Conservation (phyloP, 2,888 invertebrate genomes). For the Trissolcus brochymenae region DNA sequence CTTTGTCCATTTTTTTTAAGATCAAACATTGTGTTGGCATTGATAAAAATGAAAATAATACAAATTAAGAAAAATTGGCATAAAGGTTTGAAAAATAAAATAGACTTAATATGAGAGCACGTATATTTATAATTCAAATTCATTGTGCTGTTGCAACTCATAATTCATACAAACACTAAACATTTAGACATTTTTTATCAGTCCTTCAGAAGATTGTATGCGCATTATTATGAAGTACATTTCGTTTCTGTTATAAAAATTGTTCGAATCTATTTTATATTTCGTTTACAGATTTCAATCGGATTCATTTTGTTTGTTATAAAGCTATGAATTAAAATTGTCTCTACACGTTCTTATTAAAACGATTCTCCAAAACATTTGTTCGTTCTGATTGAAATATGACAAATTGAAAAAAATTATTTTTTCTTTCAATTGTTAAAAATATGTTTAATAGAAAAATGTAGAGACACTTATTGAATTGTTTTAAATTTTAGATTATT, state of each 20-base stretch:
- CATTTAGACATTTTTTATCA: slow-evolving; percentile 44
- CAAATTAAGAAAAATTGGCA: background rate
- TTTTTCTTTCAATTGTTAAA: background rate
- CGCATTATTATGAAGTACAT: slow-evolving; percentile 42
- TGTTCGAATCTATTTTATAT: slow-evolving; percentile 26
- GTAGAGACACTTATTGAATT: slow-evolving; percentile 32
- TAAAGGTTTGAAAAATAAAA: background rate
- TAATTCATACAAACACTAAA: slow-evolving; percentile 44
- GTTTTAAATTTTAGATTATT: background rate
- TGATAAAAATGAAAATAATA: background rate
- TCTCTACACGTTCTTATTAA: slow-evolving; percentile 15
- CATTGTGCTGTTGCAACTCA: slow-evolving; percentile 46
- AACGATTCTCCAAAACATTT: background rate
- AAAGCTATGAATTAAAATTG: no score
- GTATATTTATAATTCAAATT: slow-evolving; percentile 36
- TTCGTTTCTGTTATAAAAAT: slow-evolving; percentile 44
- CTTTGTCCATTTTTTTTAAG: no score
- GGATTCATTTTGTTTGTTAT: background rate
- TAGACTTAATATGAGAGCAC: slow-evolving; percentile 29
- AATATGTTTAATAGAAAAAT: slow-evolving; percentile 18
- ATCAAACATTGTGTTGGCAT: no score
- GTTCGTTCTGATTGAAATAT: no score
- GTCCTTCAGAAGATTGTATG: slow-evolving; percentile 39
- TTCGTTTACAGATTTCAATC: slow-evolving; percentile 23
- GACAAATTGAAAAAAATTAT: background rate